A percentile compares a stretch with the other conserved stretches of the same genome.
These are phyloP conservation scores for Steatornis caripensis DNA, from an alignment of 2,113 vertebrate genomes.

Conservation along the genomic window DNA sequence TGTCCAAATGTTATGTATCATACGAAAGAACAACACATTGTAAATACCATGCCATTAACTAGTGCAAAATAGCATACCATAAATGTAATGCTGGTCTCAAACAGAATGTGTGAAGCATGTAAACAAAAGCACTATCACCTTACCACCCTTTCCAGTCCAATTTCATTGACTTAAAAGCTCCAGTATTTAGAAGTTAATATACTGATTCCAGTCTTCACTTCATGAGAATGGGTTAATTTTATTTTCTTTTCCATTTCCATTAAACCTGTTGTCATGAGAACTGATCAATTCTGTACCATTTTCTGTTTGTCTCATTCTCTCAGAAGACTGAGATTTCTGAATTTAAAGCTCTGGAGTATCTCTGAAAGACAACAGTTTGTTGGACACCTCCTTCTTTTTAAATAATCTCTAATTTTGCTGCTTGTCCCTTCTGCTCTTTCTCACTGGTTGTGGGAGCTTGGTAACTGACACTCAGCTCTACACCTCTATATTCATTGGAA, in stretches of 20 bases:
- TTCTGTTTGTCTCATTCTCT: background rate
- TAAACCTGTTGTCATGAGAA: conserved; percentile 11
- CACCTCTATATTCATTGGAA: background rate
- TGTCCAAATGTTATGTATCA: background rate
- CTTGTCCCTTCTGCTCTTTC: background rate
- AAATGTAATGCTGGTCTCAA: background rate
- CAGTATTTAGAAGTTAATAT: background rate
- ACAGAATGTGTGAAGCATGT: background rate
- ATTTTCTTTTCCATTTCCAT: background rate
- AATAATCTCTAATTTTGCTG: conserved; percentile 9
- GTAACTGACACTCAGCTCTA: background rate
- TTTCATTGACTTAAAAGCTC: background rate
- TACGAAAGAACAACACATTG: background rate
- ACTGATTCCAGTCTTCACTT: background rate
- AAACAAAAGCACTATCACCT: background rate
- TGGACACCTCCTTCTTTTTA: background rate
- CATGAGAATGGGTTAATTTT: background rate
- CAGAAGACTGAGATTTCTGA: background rate
- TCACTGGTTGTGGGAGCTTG: background rate
- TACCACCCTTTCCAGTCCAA: background rate
- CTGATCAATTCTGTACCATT: background rate
- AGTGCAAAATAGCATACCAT: background rate
- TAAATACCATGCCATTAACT: background rate
- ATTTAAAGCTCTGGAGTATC: background rate
- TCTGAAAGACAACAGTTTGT: background rate